Evolutionary conservation across 2,113 vertebrate genomes (phyloP).

Genomic region (Periophthalmodon schlosseri): DNA sequence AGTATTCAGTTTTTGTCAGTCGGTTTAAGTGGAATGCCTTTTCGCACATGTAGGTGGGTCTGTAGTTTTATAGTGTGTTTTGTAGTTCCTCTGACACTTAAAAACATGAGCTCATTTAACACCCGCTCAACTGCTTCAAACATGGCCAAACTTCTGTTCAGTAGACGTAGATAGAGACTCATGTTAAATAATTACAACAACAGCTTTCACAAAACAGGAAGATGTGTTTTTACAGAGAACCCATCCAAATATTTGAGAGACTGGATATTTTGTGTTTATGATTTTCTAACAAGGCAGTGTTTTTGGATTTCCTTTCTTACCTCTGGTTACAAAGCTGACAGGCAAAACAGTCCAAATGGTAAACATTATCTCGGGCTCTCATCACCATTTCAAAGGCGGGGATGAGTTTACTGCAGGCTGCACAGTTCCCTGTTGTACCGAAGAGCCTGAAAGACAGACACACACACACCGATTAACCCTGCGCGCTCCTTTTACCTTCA

Average conservation of each 20-base stretch:
- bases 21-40: conserved; percentile 18
- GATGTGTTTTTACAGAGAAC: conserved; percentile 12
- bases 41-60: conserved; percentile 36
- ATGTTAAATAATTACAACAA: conserved; percentile 52
- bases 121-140: conserved; percentile 32
- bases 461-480: conserved; percentile 67
- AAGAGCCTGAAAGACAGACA: conserved; percentile 90
- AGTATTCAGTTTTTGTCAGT: background rate
- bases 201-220: conserved; percentile 28
- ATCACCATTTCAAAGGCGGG: conserved; percentile 99
- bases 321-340: conserved; percentile 99
- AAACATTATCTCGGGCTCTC: conserved; percentile 99
- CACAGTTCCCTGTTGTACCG: conserved; percentile 98
- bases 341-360: conserved; percentile 99
- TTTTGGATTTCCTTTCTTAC: conserved; percentile 79
- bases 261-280: conserved; percentile 40
- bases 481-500: conserved; percentile 62
- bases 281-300: conserved; percentile 40
- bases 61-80: conserved; percentile 20
- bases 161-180: conserved; percentile 26
- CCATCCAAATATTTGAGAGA: conserved; percentile 44
- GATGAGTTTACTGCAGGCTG: conserved; percentile 99
- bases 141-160: conserved; percentile 45
- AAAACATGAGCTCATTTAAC: conserved; percentile 47
- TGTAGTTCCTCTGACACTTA: conserved; percentile 28